Evolutionary conservation across 2,113 vertebrate species (phyloP).

Genomic region (Heterotis niloticus): DNA sequence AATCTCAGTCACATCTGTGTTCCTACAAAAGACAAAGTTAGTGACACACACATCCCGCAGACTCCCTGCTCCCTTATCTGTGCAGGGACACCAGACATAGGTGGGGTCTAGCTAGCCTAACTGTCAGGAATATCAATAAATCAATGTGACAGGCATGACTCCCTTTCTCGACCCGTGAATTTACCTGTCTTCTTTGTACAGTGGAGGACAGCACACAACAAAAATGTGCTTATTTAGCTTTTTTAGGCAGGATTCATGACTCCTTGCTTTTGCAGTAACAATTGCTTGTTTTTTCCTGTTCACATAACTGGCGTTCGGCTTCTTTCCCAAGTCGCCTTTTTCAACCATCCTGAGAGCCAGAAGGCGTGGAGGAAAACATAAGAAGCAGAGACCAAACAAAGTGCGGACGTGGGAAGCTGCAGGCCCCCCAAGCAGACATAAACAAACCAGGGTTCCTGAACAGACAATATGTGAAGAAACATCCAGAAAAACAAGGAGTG

Average conservation of each 20-base stretch:
- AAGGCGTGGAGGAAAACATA: neutral
- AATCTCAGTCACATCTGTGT: neutral
- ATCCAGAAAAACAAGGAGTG: neutral
- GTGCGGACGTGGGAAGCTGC: neutral
- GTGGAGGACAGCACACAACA: neutral
- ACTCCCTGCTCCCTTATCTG: neutral
- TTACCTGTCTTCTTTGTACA: too few species aligned
- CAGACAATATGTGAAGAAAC: neutral
- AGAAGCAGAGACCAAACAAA: neutral
- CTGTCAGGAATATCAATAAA: constrained; percentile 18
- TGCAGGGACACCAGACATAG: neutral
- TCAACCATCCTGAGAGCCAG: too few species aligned
- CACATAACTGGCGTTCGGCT: too few species aligned
- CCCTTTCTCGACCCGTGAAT: too few species aligned
- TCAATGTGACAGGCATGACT: neutral
- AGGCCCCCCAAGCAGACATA: neutral
- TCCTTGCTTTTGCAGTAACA: neutral
- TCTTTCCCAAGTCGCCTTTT: too few species aligned
- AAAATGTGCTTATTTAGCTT: neutral
- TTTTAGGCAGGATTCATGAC: neutral
- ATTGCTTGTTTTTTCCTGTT: too few species aligned
- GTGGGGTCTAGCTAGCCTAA: neutral
- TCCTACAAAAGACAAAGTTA: neutral
- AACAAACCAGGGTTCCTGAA: neutral
- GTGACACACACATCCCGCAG: neutral